phyloP scores from a whole-genome alignment of 2,113 vertebrate genomes.

The Cochlearius cochlearius region DNA sequence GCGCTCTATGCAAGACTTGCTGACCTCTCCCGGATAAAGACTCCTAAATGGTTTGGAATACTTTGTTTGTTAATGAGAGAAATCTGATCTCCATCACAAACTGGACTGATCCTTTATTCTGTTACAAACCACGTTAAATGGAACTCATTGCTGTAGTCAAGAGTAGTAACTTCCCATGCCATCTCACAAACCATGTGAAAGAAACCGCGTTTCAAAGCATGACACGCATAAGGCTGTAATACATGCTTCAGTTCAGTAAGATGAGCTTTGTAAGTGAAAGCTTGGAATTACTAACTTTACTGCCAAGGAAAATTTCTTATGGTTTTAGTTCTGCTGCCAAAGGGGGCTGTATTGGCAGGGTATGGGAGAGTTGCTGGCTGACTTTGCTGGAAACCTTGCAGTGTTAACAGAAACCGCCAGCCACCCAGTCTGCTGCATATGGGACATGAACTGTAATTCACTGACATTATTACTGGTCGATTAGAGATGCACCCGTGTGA shows the following conservation, averaged over 20 bases:
- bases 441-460: background rate
- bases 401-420: background rate
- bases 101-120: background rate
- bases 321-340: background rate
- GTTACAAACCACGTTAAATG: background rate
- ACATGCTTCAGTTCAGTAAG: background rate
- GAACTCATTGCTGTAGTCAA: background rate
- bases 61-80: background rate
- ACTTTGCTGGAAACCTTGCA: constrained; percentile 10
- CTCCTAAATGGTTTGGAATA: background rate
- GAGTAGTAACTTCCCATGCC: background rate
- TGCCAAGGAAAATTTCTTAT: background rate
- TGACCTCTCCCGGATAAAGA: background rate
- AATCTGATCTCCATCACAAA: background rate
- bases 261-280: background rate
- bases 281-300: background rate
- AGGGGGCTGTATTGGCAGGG: background rate
- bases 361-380: background rate
- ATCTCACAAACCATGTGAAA: background rate
- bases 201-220: background rate
- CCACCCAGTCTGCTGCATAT: background rate
- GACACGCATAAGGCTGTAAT: background rate
- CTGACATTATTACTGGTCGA: background rate
- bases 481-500: background rate
- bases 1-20: background rate